Evolutionary conservation across 2,888 invertebrate genomes (phyloP).

Genomic region (Mylabris sibirica): DNA sequence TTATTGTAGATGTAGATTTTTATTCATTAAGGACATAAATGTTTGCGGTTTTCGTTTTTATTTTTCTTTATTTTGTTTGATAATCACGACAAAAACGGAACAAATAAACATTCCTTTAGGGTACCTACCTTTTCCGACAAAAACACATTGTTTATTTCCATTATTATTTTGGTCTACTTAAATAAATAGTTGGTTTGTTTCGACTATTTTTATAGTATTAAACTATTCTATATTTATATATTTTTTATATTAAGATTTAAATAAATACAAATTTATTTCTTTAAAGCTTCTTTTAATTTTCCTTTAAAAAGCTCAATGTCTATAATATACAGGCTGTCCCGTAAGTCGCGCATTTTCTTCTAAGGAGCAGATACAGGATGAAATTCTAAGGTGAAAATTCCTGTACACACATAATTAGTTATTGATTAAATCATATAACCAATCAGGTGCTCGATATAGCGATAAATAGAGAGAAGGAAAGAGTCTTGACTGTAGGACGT

Average conservation of each 20-base stretch:
- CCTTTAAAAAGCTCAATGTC: not conserved
- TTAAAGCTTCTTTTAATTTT: constrained; percentile 2
- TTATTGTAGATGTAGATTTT: constrained; percentile 18
- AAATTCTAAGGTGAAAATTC: too few species aligned
- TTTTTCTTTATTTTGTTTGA: not conserved
- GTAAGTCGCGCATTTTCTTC: too few species aligned
- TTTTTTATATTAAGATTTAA: constrained; percentile 31
- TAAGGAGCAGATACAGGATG: too few species aligned
- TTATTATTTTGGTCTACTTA: not conserved
- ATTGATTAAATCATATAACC: too few species aligned
- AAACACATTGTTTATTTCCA: not conserved
- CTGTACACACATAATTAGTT: too few species aligned
- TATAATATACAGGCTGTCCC: too few species aligned
- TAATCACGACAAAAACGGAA: not conserved
- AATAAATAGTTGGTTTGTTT: constrained; percentile 9
- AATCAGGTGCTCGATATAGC: too few species aligned
- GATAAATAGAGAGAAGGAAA: too few species aligned
- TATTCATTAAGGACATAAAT: not conserved
- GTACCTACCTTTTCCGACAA: not conserved
- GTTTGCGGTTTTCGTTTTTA: constrained; percentile 8
- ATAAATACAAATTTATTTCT: constrained; percentile 30
- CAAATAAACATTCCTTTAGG: constrained; percentile 21
- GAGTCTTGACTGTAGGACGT: too few species aligned
- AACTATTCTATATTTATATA: constrained; percentile 30
- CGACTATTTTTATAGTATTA: constrained; percentile 22